Conservation (phyloP, 2,113 vertebrate species). For the Podilymbus podiceps region DNA sequence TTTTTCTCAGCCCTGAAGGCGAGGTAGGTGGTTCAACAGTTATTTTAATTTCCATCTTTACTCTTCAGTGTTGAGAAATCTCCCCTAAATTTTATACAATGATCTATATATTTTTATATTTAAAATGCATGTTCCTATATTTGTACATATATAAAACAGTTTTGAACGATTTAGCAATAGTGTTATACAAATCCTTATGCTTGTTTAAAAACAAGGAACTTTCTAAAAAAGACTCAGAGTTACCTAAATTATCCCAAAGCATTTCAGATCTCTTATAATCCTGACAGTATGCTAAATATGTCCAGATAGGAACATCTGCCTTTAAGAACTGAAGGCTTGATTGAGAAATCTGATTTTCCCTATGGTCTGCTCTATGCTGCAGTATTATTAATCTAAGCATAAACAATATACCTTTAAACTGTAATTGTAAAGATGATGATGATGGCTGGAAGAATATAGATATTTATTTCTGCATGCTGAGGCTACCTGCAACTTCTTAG, state of each 20-base stretch:
- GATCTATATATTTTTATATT: background rate
- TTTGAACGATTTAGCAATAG: background rate
- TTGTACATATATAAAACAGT: background rate
- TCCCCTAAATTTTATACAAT: background rate
- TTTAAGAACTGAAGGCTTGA: background rate
- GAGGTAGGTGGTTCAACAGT: background rate
- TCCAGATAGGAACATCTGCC: background rate
- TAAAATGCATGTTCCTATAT: background rate
- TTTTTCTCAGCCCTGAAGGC: background rate
- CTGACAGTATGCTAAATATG: background rate
- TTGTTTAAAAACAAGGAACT: background rate
- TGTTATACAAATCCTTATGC: background rate
- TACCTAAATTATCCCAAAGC: background rate
- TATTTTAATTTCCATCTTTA: background rate
- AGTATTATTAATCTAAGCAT: background rate
- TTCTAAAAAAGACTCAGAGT: background rate
- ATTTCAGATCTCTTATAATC: background rate
- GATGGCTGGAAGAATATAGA: background rate
- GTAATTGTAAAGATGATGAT: background rate
- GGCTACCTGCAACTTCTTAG: background rate
- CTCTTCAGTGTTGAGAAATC: background rate
- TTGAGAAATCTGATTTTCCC: background rate
- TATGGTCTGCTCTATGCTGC: background rate
- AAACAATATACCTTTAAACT: background rate
- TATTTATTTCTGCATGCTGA: background rate